These are phyloP conservation scores for Chromis chromis DNA, from an alignment of 2,797 vertebrate species.

Conservation along the genomic window DNA sequence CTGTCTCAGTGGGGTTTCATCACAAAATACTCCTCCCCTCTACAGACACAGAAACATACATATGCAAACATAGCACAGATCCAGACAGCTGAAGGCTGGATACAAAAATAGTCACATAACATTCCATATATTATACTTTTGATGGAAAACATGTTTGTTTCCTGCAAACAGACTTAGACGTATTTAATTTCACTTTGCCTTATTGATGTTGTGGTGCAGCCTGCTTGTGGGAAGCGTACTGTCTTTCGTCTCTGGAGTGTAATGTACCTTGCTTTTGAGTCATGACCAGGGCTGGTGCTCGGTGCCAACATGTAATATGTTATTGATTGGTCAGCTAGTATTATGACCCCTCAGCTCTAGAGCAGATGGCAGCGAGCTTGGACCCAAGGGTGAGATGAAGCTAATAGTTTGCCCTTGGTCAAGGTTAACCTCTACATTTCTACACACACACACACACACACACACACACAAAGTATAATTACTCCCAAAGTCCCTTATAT, in stretches of 20 bases:
- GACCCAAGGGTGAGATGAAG: conserved; percentile 68
- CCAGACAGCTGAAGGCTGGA: conserved; percentile 31
- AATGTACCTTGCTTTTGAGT: conserved; percentile 48
- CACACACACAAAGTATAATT: conserved; percentile 47
- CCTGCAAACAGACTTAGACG: conserved; percentile 15
- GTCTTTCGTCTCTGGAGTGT: conserved; percentile 34
- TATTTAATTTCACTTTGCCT: conserved; percentile 46
- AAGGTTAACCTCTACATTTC: conserved; percentile 69
- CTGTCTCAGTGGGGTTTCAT: conserved; percentile 59
- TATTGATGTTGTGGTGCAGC: conserved; percentile 11
- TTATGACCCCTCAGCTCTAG: conserved; percentile 60
- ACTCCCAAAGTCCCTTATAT: conserved; percentile 37
- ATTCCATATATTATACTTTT: conserved; percentile 14
- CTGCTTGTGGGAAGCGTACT: conserved; percentile 21
- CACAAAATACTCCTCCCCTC: conserved; percentile 30
- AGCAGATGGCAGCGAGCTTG: conserved; percentile 75
- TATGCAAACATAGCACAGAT: conserved; percentile 7
- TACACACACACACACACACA: conserved; percentile 14
- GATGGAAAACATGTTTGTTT: conserved; percentile 22
- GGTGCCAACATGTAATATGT: conserved; percentile 64
- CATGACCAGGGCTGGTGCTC: conserved; percentile 15
- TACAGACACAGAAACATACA: conserved; percentile 17
- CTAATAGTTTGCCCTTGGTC: conserved; percentile 72
- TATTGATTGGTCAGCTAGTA: conserved; percentile 68
- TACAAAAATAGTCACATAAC: conserved; percentile 13